These are phyloP conservation scores for Numenius arquata DNA, from an alignment of 2,113 vertebrate genomes.

Conservation along the genomic window DNA sequence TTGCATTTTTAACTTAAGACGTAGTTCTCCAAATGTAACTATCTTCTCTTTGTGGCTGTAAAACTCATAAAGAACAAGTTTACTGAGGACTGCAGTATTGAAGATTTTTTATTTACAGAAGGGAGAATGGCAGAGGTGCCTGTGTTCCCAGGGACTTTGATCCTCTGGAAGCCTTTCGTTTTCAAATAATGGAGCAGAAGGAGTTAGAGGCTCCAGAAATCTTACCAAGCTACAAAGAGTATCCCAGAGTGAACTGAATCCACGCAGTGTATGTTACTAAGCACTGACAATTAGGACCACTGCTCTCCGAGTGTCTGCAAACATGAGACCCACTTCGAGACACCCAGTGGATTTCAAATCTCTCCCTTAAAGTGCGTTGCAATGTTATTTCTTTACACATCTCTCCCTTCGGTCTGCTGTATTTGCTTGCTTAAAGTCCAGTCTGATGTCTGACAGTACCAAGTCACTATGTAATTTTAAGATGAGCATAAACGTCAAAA, in stretches of 20 bases:
- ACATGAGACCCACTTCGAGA: neutral
- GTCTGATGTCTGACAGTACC: neutral
- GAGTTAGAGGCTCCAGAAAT: neutral
- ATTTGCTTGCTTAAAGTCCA: neutral
- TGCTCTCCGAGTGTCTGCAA: neutral
- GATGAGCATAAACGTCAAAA: constrained; percentile 46
- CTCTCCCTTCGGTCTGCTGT: neutral
- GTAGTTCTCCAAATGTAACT: neutral
- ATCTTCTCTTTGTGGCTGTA: neutral
- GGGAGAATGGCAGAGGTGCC: neutral
- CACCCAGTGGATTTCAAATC: neutral
- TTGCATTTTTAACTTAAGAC: neutral
- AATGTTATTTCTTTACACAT: neutral
- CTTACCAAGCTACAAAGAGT: neutral
- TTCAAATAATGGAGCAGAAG: neutral
- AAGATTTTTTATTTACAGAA: neutral
- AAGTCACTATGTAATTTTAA: constrained; percentile 52
- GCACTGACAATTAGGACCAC: neutral
- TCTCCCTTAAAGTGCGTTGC: neutral
- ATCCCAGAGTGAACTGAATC: neutral
- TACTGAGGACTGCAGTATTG: neutral
- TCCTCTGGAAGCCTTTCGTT: neutral
- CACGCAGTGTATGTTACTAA: neutral
- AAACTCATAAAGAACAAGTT: neutral
- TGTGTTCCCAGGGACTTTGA: neutral